Evolutionary conservation across 2,888 invertebrate species (phyloP).

Genomic region (Oithona nana): DNA sequence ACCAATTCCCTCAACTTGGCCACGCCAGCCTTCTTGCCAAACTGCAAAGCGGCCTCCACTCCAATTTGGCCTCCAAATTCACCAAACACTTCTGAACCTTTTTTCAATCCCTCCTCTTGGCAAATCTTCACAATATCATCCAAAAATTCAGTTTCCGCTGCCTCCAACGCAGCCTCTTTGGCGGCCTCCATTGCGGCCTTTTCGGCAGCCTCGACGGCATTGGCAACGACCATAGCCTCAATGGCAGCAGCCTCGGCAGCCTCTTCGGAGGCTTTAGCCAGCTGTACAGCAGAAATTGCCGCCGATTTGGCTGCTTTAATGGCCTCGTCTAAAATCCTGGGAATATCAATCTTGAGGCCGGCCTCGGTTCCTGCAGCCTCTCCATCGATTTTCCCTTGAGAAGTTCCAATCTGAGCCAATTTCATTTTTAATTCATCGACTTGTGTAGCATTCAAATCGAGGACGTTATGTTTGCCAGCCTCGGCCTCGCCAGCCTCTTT

Average conservation of each 20-base stretch:
- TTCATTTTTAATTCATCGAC: slow-evolving; percentile 6
- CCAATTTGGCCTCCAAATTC: slow-evolving; percentile 17
- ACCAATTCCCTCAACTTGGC: slow-evolving; percentile 7
- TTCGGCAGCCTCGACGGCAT: slow-evolving; percentile 12
- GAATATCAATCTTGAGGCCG: slow-evolving; percentile 14
- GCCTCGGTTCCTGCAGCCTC: slow-evolving; percentile 13
- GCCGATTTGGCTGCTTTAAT: slow-evolving; percentile 7
- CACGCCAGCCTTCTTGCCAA: slow-evolving; percentile 4
- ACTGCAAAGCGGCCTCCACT: slow-evolving; percentile 6
- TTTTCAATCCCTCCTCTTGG: slow-evolving; percentile 6
- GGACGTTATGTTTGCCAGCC: slow-evolving; percentile 10
- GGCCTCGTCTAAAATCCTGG: slow-evolving; percentile 1
- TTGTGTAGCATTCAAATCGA: slow-evolving; percentile 9
- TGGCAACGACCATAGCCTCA: slow-evolving; percentile 1
- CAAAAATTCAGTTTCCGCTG: neutral
- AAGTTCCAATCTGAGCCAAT: slow-evolving; percentile 1
- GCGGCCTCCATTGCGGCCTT: slow-evolving; percentile 7
- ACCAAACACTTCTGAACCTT: slow-evolving; percentile 14
- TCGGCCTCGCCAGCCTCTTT: slow-evolving; percentile 2
- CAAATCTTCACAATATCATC: slow-evolving; percentile 2
- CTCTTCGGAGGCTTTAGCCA: slow-evolving; percentile 15
- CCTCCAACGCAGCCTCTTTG: neutral
- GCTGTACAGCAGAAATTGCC: neutral
- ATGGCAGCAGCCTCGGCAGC: neutral
- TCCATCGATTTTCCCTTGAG: slow-evolving; percentile 6